Conservation (phyloP, 1,140 invertebrate species). For the Neotoxoptera formosana region DNA sequence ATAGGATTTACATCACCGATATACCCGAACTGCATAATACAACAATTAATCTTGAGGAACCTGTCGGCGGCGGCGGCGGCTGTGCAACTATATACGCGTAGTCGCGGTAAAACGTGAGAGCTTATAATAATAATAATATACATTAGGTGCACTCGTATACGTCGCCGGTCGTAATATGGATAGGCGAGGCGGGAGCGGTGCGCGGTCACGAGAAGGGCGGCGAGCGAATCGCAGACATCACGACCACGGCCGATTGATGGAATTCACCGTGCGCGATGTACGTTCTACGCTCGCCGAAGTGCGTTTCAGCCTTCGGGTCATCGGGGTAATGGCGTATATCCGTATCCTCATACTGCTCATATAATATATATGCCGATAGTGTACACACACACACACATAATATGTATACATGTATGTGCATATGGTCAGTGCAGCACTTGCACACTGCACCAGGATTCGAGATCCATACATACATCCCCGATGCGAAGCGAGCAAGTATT, state of each 20-base stretch:
- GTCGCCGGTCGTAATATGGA: neutral
- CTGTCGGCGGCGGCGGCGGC: neutral
- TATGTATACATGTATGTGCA: no score
- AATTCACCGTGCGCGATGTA: neutral
- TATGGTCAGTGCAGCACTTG: no score
- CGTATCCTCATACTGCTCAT: neutral
- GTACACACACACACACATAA: neutral
- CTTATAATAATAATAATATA: neutral
- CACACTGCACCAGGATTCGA: no score
- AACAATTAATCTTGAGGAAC: constrained; percentile 45
- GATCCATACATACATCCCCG: no score
- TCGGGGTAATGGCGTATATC: neutral
- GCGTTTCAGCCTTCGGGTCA: neutral
- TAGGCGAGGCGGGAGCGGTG: neutral
- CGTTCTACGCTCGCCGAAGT: neutral
- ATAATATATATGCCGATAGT: neutral
- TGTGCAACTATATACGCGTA: neutral
- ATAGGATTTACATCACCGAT: constrained; percentile 24
- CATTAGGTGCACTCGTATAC: neutral
- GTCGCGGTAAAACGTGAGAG: constrained; percentile 24
- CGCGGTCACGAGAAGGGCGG: neutral
- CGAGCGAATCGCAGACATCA: neutral
- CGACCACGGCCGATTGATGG: neutral
- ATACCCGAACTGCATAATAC: constrained; percentile 41
- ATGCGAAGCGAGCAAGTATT: no score